phyloP scores from a whole-genome alignment of 1,140 invertebrate species.

The Pseudomyrmex flavicornis region DNA sequence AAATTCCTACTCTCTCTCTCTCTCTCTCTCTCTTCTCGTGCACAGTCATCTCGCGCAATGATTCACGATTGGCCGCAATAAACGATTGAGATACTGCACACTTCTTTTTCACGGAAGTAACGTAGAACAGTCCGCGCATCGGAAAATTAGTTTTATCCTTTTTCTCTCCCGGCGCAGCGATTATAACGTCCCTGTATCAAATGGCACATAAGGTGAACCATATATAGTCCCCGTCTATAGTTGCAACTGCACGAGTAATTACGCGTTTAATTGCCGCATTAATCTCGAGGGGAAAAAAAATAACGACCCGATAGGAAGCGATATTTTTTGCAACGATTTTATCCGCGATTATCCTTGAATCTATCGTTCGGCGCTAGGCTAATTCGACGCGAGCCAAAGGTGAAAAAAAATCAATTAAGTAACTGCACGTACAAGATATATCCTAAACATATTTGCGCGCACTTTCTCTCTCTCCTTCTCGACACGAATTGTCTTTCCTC shows the following conservation, averaged over 20 bases:
- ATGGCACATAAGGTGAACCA: constrained; percentile 4
- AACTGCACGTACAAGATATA: constrained; percentile 7
- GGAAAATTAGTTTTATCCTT: constrained; percentile 5
- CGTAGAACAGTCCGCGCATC: constrained; percentile 1
- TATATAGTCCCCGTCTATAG: not conserved
- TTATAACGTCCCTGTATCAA: not conserved
- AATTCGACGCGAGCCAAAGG: constrained; percentile 52
- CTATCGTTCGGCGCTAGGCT: constrained; percentile 12
- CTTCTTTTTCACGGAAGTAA: constrained; percentile 27
- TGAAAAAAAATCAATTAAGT: constrained; percentile 55
- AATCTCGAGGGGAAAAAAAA: constrained; percentile 32
- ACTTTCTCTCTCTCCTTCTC: not conserved
- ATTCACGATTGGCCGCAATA: constrained; percentile 24
- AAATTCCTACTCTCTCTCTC: constrained; percentile 14
- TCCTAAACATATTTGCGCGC: not conserved
- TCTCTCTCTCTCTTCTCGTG: not conserved
- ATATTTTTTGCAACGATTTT: constrained; percentile 29
- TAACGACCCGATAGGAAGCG: constrained; percentile 18
- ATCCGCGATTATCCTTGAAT: constrained; percentile 24
- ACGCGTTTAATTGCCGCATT: constrained; percentile 51
- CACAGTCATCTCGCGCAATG: constrained; percentile 13
- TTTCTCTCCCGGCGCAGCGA: too few species aligned
- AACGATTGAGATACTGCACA: constrained; percentile 42
- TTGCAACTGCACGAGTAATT: constrained; percentile 37
- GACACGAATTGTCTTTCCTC: not conserved